Conservation (phyloP, 2,888 invertebrate genomes). For the Parnassius apollo region DNA sequence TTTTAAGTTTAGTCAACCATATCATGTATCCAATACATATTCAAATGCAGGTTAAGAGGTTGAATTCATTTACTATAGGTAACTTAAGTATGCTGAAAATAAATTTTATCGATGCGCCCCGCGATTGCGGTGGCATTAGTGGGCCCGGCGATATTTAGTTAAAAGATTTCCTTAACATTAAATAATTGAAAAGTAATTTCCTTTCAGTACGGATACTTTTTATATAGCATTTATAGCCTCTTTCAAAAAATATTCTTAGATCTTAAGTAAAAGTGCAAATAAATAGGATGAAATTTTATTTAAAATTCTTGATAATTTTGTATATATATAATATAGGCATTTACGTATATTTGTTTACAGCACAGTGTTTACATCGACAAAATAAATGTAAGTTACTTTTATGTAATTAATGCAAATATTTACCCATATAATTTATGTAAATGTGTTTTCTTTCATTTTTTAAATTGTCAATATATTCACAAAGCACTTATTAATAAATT, state of each 20-base stretch:
- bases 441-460: slow-evolving; percentile 7
- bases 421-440: slow-evolving; percentile 15
- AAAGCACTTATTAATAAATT: neutral
- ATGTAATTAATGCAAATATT: neutral
- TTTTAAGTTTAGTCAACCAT: slow-evolving; percentile 18
- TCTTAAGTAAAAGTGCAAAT: too few species aligned
- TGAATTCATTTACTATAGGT: slow-evolving; percentile 19
- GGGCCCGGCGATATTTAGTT: neutral
- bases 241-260: too few species aligned
- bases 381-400: too few species aligned
- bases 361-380: too few species aligned
- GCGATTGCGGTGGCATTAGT: slow-evolving; percentile 11
- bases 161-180: neutral
- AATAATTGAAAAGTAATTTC: slow-evolving; percentile 1
- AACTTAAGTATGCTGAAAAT: slow-evolving; percentile 17
- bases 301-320: too few species aligned
- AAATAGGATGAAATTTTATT: too few species aligned
- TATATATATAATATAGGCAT: too few species aligned
- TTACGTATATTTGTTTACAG: too few species aligned
- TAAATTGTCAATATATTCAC: slow-evolving; percentile 17
- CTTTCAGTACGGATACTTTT: too few species aligned
- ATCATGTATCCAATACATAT: slow-evolving; percentile 26
- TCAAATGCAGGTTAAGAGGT: slow-evolving; percentile 25
- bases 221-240: too few species aligned
- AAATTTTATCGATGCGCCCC: slow-evolving; percentile 13